A percentile compares a stretch with the other conserved stretches of the same genome.
Evolutionary conservation across 2,888 invertebrate genomes (phyloP).

Genomic region (Ophioninae sp.): DNA sequence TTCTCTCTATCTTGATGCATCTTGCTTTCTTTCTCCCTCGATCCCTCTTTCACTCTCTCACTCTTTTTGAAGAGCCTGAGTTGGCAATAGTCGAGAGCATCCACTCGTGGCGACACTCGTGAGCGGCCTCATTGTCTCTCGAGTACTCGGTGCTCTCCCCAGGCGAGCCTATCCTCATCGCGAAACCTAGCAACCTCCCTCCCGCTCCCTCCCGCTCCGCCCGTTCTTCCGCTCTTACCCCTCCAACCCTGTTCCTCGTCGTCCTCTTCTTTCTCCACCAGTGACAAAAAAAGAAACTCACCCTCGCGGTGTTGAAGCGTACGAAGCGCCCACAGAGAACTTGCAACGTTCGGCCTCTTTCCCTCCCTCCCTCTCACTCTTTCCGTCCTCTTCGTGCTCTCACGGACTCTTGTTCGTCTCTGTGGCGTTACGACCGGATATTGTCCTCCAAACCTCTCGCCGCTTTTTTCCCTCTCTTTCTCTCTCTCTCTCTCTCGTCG

Average conservation of each 20-base stretch:
- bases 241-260: constrained; percentile 29
- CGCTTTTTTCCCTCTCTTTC: background rate
- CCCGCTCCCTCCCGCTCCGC: background rate
- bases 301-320: constrained; percentile 58
- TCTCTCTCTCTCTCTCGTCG: background rate
- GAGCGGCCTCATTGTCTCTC: constrained; percentile 81
- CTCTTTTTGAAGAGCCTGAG: constrained; percentile 79
- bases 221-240: background rate
- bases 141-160: constrained; percentile 72
- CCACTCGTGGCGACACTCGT: constrained; percentile 80
- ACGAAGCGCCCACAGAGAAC: constrained; percentile 55
- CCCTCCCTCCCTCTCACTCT: constrained; percentile 41
- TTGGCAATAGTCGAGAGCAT: constrained; percentile 80
- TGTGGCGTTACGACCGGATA: constrained; percentile 46
- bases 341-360: constrained; percentile 38
- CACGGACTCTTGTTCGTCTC: constrained; percentile 58
- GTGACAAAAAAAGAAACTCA: constrained; percentile 39
- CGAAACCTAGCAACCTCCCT: constrained; percentile 40
- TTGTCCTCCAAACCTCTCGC: constrained; percentile 26
- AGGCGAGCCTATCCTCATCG: constrained; percentile 55
- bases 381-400: constrained; percentile 50
- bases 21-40: constrained; percentile 49
- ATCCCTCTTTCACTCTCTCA: constrained; percentile 39
- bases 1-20: constrained; percentile 5
- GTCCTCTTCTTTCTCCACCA: constrained; percentile 58